Evolutionary conservation across 2,888 invertebrate genomes (phyloP), one percentile per base, ranked within the genome.

Genomic region (Pollenia griseotomentosa): DNA sequence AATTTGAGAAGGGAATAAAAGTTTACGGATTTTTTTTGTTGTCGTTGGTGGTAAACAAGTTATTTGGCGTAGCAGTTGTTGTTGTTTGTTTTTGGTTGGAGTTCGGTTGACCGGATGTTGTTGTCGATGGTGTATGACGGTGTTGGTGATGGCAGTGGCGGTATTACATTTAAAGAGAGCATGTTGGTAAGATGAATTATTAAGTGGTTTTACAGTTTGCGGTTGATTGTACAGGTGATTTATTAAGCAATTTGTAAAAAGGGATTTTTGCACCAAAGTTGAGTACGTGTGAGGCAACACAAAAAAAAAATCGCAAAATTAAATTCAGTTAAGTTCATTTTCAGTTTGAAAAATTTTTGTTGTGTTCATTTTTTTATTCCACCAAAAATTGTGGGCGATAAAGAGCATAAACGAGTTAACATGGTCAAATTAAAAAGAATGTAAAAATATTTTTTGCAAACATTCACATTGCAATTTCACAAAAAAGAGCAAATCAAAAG

Each of bases 121-220:
- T 73, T 59, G 57, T 75, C 74, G 79, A 68, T 59, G 73, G 42
- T 79, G 51, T 51, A 46, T 73, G 46, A 16, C 48, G 68, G 66
- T 19, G 57, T 59, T 44, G 61, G 65, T 74, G 23, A 9, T 48
- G 16, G 51, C 16, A 55, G 46, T 33, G 42, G 12, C 55, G 57
- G 48, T 73, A 59, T 82, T 75, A 70, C 53, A 55, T 77, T 86
- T 84, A 63, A 81, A 79, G 70, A 33, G 33, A 33, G 84, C 51
- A 81, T 65, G 70, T 82, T 78, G 78, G 77, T 63, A 85, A 78
- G 85, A 87, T 87, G 81, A 87, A 87, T 87, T 87, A 87, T 87
- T 87, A 85, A 87, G 87, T 87, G 85, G 87, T 84, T 87, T 70
- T 51, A 70, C 74, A 74, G 77, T 88, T 88, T 79, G 86, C 63